Conservation (phyloP, 2,888 invertebrate genomes). For the Phania funesta region DNA sequence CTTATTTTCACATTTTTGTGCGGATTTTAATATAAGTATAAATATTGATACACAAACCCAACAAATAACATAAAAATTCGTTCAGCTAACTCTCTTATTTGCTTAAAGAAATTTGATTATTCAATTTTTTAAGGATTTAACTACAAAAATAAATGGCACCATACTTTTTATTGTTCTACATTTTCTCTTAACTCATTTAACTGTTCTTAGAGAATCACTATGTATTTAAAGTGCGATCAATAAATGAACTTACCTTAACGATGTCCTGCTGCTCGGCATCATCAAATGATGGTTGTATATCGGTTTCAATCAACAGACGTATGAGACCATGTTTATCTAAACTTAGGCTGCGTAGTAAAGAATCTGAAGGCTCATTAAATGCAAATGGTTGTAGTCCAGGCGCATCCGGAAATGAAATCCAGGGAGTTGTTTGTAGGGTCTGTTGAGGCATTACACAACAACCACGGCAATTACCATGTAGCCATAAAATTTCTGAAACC, state of each 20-base stretch:
- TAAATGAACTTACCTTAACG: slow-evolving; percentile 58
- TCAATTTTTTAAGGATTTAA: too few species aligned
- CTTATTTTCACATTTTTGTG: too few species aligned
- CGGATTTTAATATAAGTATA: too few species aligned
- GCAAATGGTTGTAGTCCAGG: slow-evolving; percentile 79
- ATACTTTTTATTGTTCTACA: not conserved
- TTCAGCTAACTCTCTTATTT: too few species aligned
- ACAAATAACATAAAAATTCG: too few species aligned
- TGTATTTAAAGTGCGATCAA: slow-evolving; percentile 25
- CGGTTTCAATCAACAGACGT: slow-evolving; percentile 78
- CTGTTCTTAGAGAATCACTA: not conserved
- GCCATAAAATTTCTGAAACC: slow-evolving; percentile 79
- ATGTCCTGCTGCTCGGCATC: slow-evolving; percentile 44
- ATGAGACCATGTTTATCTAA: slow-evolving; percentile 70
- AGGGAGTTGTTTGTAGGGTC: slow-evolving; percentile 81
- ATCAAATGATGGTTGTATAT: slow-evolving; percentile 71
- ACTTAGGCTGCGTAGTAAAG: slow-evolving; percentile 57
- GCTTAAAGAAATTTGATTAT: too few species aligned
- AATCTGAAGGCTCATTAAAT: slow-evolving; percentile 69
- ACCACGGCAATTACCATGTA: slow-evolving; percentile 78
- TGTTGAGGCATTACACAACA: slow-evolving; percentile 80
- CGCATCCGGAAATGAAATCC: slow-evolving; percentile 81
- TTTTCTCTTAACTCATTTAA: not conserved
- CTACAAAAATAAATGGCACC: too few species aligned
- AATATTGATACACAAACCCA: too few species aligned